Evolutionary conservation across 2,797 vertebrate genomes (phyloP), one percentile per base, ranked within the genome.

Genomic region (Microchirus variegatus): DNA sequence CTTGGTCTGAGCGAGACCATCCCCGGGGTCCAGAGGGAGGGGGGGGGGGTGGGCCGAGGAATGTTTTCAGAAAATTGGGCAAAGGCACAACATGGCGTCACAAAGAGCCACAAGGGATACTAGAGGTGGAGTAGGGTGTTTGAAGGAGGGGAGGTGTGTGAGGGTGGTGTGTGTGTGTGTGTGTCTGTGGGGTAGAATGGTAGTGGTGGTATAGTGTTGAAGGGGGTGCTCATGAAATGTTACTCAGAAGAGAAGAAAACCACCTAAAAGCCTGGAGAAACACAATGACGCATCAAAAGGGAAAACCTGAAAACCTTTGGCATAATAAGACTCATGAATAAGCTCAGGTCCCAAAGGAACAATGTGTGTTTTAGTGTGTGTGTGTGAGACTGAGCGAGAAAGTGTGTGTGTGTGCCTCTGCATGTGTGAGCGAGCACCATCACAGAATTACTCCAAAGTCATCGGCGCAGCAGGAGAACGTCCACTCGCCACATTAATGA

Each of bases 231-330:
- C 67, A 63, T 77, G 75, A 77, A 80, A 78, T 43, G 43, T 83
- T 80, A 55, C 70, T 81, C 69, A 77, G 73, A 74, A 60, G 61
- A 81, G 75, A 76, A 75, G 72, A 80, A 82, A 85, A 82, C 77
- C 81, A 82, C 82, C 80, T 85, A 84, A 87, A 90, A 88, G 78
- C 73, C 81, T 70, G 0, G 57, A 71, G 75, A 73, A 82, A 75
- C 72, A 83, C 84, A 90, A 89, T 82, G 73, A 80, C 83, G 89
- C 89, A 90, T 90, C 81, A 90, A 89, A 89, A 87, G 85, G 59
- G 63, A 65, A 82, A 85, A 84, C 78, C 77, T 89, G 80, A 85
- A 89, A 87, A 86, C 80, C 56, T 13, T 13, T 53, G 58, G 73
- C 44, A 86, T 77, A 88, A 87, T 86, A 84, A 84, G 82, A 79